Base-by-base conservation (phyloP, 2,113 vertebrate genomes). In the Bubo scandiacus region DNA sequence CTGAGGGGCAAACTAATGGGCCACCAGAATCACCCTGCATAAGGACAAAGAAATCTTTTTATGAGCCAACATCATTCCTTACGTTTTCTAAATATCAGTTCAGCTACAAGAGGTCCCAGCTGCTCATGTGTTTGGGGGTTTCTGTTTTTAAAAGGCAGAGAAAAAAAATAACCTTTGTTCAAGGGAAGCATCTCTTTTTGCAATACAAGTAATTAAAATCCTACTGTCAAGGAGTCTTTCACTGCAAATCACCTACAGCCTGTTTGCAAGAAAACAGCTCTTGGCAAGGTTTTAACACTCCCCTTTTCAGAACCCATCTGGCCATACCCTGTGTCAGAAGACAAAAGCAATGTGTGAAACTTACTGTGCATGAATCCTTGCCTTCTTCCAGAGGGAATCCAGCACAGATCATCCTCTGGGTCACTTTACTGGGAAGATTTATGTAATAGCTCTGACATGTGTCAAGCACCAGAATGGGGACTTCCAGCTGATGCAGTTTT, bases 401-500 rank as follows among this genome's bases (percentile, higher is more conserved):
- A 47, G 96, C 97, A 95, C 97, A 98, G 36, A 97, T 72, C 90
- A 93, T 95, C n/a, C 30, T 88, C 49, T 88, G 77, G 11, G 87
- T 96, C 79, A 96, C 92, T 47, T 54, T 54, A 7, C 45, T 84
- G 43, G 92, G 84, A 70, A 96, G 59, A 32, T 89, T 86, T n/a
- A 15, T 1, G 5, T 96, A 95, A 51, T 89, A 93, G 16, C 38
- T 79, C 59, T 97, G 95, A 86, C 97, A 97, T 1, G 26, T 40
- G 11, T 94, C 92, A 32, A 75, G 88, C 16, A 57, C 45, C 74
- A 98, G 58, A 49, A 98, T 70, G 32, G 95, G 90, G 14, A 97
- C 95, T 89, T 98, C 86, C 58, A 97, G 71, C 67, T 97, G 94
- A 59, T 95, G 91, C 26, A 97, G 43, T 52, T 98, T 97, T 52